Base-by-base conservation (phyloP, 2,888 invertebrate genomes). In the Gibbula magus region DNA sequence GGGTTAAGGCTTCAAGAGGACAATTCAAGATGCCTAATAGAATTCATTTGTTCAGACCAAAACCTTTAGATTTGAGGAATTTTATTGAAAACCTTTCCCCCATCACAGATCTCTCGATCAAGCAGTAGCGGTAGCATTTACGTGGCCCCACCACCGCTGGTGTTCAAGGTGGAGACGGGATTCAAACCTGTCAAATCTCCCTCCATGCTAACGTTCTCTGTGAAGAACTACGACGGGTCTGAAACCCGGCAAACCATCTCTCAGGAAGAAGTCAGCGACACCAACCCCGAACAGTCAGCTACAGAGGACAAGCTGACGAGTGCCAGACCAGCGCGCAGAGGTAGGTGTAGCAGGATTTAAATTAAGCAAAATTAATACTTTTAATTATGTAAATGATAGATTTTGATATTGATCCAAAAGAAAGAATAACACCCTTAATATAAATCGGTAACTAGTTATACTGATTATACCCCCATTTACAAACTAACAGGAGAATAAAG, bases 161-260 rank as follows among this genome's bases (percentile, higher is more conserved):
- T 90, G 45, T 86, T 91, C 53, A 89, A 89, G 79, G 85, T 91
- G 25, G 92, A 92, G 86, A 86, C 88, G n/a, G 89, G 88, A 20
- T 92, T 92, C 84, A 87, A 88, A 79, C 87, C 88, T 25, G 80
- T 88, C 29, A 81, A 84, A 61, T 80, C 85, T 1, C 86, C 87
- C 18, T 86, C 89, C 52, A 85, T 88, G 18, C 84, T 91, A 79
- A 90, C 89, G 29, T 85, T 90, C 78, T 89, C 88, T 56, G 85
- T 91, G 78, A 86, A 87, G 74, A 91, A 92, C 85, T 92, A 92
- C 80, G 91, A 92, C 79, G 92, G 92, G 4, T 91, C 91, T 53
- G 87, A 91, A 82, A 90, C 91, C 1, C 86, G 86, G 35, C 86
- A 86, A 73, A 89, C 88, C 2, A 86, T 91, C 25, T 83, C 86